Evolutionary conservation across 1,140 invertebrate species (phyloP).

Genomic region (Caerostris extrusa): DNA sequence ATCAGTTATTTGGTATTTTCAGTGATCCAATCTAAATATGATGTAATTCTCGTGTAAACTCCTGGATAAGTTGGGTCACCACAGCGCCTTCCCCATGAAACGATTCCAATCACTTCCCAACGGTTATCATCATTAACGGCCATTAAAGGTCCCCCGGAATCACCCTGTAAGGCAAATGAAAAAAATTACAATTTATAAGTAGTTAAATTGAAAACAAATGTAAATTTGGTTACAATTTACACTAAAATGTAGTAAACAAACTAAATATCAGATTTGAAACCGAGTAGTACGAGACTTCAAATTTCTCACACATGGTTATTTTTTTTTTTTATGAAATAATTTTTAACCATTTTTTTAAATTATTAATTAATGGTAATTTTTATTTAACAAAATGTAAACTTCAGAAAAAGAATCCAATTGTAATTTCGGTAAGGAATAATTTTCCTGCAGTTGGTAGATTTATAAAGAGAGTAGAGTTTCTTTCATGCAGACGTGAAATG

Average conservation of each 20-base stretch:
- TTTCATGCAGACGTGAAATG: no score
- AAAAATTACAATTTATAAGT: constrained; percentile 23
- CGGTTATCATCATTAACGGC: constrained; percentile 66
- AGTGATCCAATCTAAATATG: constrained; percentile 78
- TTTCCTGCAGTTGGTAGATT: no score
- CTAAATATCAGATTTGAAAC: background rate
- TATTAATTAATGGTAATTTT: no score
- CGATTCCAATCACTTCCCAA: constrained; percentile 81
- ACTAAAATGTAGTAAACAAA: background rate
- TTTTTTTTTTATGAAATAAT: no score
- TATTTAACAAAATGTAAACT: no score
- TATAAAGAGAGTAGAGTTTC: no score
- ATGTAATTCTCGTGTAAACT: constrained; percentile 80
- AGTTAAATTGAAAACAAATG: no score
- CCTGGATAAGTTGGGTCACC: constrained; percentile 86
- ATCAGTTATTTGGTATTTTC: constrained; percentile 6
- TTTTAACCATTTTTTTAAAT: no score
- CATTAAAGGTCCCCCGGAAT: constrained; percentile 87
- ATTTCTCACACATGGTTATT: no score
- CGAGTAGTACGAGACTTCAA: no score
- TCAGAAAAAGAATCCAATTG: no score
- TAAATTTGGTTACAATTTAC: background rate
- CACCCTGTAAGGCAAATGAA: constrained; percentile 83
- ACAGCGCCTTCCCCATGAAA: constrained; percentile 83
- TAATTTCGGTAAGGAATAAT: no score